phyloP scores from a whole-genome alignment of 2,888 invertebrate genomes.

The Catocala nupta region DNA sequence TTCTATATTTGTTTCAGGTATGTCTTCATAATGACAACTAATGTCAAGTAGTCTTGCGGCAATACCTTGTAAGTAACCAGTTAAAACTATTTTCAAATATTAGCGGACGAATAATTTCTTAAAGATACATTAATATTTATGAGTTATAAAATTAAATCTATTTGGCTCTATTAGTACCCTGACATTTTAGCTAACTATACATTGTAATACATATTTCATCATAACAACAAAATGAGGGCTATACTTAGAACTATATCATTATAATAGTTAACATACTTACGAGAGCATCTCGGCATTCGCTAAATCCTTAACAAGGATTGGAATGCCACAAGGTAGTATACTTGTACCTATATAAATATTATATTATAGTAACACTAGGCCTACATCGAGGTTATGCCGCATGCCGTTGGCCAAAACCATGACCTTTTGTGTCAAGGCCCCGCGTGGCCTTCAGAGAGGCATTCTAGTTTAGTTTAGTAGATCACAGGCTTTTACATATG shows the following conservation, averaged over 20 bases:
- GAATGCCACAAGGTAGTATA: constrained; percentile 16
- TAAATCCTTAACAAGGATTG: constrained; percentile 4
- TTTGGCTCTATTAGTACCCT: background rate
- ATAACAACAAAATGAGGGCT: background rate
- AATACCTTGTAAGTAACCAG: background rate
- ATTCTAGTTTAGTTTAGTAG: constrained; percentile 44
- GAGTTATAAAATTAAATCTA: background rate
- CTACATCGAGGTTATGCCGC: constrained; percentile 17
- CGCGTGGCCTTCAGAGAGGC: constrained; percentile 17
- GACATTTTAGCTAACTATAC: background rate
- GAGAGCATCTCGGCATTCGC: constrained; percentile 8
- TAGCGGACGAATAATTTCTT: no score
- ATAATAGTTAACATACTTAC: constrained; percentile 7
- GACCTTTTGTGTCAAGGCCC: constrained; percentile 59
- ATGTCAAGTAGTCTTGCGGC: background rate
- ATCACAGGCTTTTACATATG: constrained; percentile 19
- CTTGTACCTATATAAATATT: constrained; percentile 1
- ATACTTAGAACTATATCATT: background rate
- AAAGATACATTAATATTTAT: no score
- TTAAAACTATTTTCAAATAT: no score
- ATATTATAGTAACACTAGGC: constrained; percentile 11
- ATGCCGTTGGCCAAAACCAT: constrained; percentile 52
- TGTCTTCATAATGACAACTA: background rate
- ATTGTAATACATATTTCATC: background rate
- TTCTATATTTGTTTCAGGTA: constrained; percentile 26